A percentile compares a stretch with the other conserved stretches of the same genome.
These are phyloP conservation scores for Micromesistius poutassou DNA, from an alignment of 2,797 vertebrate species.

Conservation along the genomic window DNA sequence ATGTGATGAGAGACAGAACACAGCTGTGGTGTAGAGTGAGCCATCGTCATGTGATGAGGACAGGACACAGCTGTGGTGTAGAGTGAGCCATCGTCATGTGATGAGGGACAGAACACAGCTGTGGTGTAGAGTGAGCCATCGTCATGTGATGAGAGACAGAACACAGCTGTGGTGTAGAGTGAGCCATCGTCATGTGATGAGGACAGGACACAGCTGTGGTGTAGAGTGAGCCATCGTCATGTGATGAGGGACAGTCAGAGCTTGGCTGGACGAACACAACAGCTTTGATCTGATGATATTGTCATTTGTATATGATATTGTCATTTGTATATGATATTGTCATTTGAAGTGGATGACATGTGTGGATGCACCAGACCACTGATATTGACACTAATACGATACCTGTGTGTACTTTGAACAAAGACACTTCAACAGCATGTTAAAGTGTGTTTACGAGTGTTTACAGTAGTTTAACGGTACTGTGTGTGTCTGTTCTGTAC, in stretches of 20 bases:
- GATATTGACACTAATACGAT: not conserved
- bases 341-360: conserved; percentile 23
- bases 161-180: no score
- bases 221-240: no score
- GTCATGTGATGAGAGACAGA: no score
- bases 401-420: no score
- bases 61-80: conserved; percentile 20
- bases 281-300: conserved; percentile 21
- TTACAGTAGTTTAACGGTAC: conserved; percentile 4
- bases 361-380: conserved; percentile 22
- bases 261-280: conserved; percentile 10
- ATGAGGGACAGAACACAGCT: conserved; percentile 5
- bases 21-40: no score
- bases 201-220: not conserved
- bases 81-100: conserved; percentile 36
- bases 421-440: not conserved
- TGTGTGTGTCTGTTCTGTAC: conserved; percentile 5
- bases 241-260: conserved; percentile 8
- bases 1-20: no score
- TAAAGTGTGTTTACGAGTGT: conserved; percentile 26
- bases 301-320: no score
- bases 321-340: conserved; percentile 26
- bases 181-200: not conserved
- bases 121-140: conserved; percentile 37
- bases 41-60: not conserved